Evolutionary conservation across 2,113 vertebrate genomes (phyloP), one percentile per base, ranked within the genome.

Genomic region (Psophia crepitans): DNA sequence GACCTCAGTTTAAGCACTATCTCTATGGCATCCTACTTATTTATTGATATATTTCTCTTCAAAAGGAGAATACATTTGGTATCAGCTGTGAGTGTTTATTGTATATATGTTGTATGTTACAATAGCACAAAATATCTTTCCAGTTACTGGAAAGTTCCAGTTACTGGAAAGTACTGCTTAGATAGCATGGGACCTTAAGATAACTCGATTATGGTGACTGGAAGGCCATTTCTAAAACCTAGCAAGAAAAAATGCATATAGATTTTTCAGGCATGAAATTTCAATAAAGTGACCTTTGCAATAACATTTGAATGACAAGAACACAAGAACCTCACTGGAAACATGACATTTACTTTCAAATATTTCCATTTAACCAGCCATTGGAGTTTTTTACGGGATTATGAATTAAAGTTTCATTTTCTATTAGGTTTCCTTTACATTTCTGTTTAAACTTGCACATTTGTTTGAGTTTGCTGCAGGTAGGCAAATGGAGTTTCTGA

Each of bases 241-340:
- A 73, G 41, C 30, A 71, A 80, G 51, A 83, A 76, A 44, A 87
- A 87, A 78, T 44, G 8, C 16, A 48, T 28, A 37, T 32, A 51
- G 41, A 82, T 73, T 86, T 93, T 78, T 85, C 68, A 80, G 63
- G 26, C 30, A 80, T 54, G 70, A 95, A 82, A 96, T 95, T 89
- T 97, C 81, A 89, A 51, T 46, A 51, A 84, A 76, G 51, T 86
- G 54, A 82, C 56, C 80, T 93, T 94, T 96, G 8, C 35, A 49
- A 54, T 44, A 77, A 41, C 73, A 79, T 74, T 91, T 84, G 49
- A 97, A 87, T 70, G 69, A 69, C 78, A 89, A 87, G 58, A 74
- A 82, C 64, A 80, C 41, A 84, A 71, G 80, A 68, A 96, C 69
- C 46, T 85, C 30, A 61, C 68, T 61, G 27, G 11, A 84, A 93